Conservation (phyloP, 2,888 invertebrate genomes). For the Acrobasis suavella region DNA sequence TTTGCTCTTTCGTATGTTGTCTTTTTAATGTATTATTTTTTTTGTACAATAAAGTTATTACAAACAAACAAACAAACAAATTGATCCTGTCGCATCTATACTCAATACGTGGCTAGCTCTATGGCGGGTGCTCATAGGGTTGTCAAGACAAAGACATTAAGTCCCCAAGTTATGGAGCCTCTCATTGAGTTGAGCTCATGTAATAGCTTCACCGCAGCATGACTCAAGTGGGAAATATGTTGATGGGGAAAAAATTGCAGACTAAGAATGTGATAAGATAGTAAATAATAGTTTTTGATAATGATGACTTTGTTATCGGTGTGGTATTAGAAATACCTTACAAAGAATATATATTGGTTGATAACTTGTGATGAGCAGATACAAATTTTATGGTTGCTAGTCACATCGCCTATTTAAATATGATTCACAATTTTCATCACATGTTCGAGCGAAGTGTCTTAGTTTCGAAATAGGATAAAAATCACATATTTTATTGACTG, state of each 20-base stretch:
- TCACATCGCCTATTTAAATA: too few relatives aligned
- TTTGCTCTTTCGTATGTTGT: too few relatives aligned
- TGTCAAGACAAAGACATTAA: conserved; percentile 49
- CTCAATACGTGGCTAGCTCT: conserved; percentile 24
- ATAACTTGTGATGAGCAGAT: too few relatives aligned
- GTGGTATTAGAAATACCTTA: neutral
- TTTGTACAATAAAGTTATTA: too few relatives aligned
- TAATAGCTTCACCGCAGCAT: conserved; percentile 27
- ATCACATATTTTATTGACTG: too few relatives aligned
- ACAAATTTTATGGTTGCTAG: too few relatives aligned
- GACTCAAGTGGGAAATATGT: conserved; percentile 46
- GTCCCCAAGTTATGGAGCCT: conserved; percentile 51
- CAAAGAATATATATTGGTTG: too few relatives aligned
- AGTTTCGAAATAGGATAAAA: too few relatives aligned
- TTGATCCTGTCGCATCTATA: conserved; percentile 34
- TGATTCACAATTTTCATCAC: too few relatives aligned
- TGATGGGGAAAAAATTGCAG: conserved; percentile 29
- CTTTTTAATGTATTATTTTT: too few relatives aligned
- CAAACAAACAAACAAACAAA: too few relatives aligned
- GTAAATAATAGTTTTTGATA: neutral
- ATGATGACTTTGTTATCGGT: neutral
- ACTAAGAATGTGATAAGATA: neutral
- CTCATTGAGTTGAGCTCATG: conserved; percentile 37
- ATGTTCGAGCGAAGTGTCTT: too few relatives aligned
- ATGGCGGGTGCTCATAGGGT: conserved; percentile 42